Conservation (phyloP, 1,140 invertebrate genomes). For the Zaprionus capensis region DNA sequence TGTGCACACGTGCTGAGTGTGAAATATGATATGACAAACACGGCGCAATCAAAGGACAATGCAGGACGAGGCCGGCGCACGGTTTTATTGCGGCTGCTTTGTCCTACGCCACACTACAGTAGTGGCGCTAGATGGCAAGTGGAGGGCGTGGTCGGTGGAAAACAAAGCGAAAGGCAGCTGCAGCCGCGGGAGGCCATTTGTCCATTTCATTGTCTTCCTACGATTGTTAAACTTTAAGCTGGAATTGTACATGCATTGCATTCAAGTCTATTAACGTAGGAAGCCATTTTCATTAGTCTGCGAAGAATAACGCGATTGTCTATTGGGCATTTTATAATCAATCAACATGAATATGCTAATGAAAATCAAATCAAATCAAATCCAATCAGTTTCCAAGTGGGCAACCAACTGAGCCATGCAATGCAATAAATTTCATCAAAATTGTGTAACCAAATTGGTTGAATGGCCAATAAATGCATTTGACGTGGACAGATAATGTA, state of each 20-base stretch:
- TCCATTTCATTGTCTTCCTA: conserved; percentile 13
- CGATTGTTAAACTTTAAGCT: conserved; percentile 7
- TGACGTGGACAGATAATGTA: conserved; percentile 40
- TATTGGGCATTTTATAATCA: conserved; percentile 38
- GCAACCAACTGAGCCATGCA: conserved; percentile 49
- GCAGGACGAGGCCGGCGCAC: background rate
- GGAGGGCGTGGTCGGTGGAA: conserved; percentile 3
- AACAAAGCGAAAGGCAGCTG: conserved; percentile 11
- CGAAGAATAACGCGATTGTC: conserved; percentile 5
- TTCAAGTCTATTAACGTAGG: conserved; percentile 11
- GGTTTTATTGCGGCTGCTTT: conserved; percentile 21
- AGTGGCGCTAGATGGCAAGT: background rate
- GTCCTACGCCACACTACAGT: background rate
- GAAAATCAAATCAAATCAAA: conserved; percentile 73
- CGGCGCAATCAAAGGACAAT: conserved; percentile 38
- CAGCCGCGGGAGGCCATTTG: background rate
- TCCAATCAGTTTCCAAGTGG: conserved; percentile 66
- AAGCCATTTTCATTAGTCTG: conserved; percentile 9
- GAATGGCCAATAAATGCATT: conserved; percentile 77
- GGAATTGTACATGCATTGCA: background rate
- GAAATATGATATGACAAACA: conserved; percentile 66
- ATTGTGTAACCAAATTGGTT: conserved; percentile 77
- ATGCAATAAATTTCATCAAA: conserved; percentile 74
- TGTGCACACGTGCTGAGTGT: conserved; percentile 46
- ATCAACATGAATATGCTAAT: conserved; percentile 72